A percentile compares a stretch with the other conserved stretches of the same genome.
Evolutionary conservation across 2,888 invertebrate species (phyloP).

Genomic region (Microdon myrmicae): DNA sequence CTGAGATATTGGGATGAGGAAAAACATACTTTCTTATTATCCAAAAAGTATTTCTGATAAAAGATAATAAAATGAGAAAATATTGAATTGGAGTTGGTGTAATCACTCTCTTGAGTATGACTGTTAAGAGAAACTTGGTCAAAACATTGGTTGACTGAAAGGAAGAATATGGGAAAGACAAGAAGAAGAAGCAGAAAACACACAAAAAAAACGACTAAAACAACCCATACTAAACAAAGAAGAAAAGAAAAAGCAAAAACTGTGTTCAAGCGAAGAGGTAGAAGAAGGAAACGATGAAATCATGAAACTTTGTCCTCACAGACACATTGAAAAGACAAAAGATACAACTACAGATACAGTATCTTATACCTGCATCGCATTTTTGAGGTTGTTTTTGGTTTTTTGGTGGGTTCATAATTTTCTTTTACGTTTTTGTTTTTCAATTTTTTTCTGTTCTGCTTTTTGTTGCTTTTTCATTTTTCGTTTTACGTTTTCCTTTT

Average conservation of each 20-base stretch:
- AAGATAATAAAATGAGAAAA: conserved; percentile 30
- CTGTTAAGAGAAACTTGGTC: conserved; percentile 34
- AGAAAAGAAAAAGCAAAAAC: conserved; percentile 29
- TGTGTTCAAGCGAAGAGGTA: conserved; percentile 14
- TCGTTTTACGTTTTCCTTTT: conserved; percentile 14
- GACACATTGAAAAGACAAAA: conserved; percentile 39
- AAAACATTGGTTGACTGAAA: background rate
- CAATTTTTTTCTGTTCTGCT: conserved; percentile 25
- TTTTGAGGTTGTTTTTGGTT: conserved; percentile 43
- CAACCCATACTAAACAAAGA: conserved; percentile 32
- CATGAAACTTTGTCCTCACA: conserved; percentile 16
- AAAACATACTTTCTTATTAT: conserved; percentile 29
- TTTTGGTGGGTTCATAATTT: too few species aligned
- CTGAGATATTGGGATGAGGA: conserved; percentile 12
- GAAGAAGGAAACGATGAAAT: background rate
- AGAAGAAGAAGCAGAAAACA: too few species aligned
- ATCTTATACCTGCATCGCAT: conserved; percentile 53
- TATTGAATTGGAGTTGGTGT: conserved; percentile 9
- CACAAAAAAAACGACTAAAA: too few species aligned
- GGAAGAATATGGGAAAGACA: too few species aligned
- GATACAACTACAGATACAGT: conserved; percentile 53
- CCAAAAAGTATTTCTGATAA: conserved; percentile 37
- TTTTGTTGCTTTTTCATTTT: conserved; percentile 14
- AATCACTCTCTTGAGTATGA: conserved; percentile 17
- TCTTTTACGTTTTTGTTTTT: conserved; percentile 26